Evolutionary conservation across 2,888 invertebrate species (phyloP).

Genomic region (Scaptomyza polygonia): DNA sequence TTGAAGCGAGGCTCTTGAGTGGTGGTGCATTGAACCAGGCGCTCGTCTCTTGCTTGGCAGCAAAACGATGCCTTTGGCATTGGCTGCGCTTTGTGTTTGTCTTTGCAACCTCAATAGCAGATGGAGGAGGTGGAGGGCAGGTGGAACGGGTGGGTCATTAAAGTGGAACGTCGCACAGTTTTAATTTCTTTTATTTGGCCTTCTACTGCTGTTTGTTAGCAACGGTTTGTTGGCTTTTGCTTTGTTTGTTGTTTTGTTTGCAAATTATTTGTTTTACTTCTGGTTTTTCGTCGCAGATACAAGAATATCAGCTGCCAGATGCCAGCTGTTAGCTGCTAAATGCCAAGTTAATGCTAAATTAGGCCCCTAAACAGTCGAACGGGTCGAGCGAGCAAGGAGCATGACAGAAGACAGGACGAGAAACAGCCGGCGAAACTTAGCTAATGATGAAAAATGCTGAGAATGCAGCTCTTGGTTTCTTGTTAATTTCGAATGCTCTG

Average conservation of each 20-base stretch:
- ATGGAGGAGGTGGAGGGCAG: neutral
- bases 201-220: slow-evolving; percentile 33
- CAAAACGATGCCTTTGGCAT: slow-evolving; percentile 47
- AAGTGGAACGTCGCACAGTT: slow-evolving; percentile 47
- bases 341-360: slow-evolving; percentile 76
- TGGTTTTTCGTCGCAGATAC: slow-evolving; percentile 52
- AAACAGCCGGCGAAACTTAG: slow-evolving; percentile 54
- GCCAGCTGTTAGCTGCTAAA: slow-evolving; percentile 61
- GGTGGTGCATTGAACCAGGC: slow-evolving; percentile 71
- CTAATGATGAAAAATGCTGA: slow-evolving; percentile 72
- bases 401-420: neutral
- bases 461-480: slow-evolving; percentile 5
- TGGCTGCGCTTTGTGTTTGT: slow-evolving; percentile 57
- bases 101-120: slow-evolving; percentile 34
- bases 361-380: slow-evolving; percentile 36
- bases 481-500: slow-evolving; percentile 15
- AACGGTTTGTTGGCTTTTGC: slow-evolving; percentile 36
- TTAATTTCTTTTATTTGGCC: slow-evolving; percentile 75
- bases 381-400: neutral
- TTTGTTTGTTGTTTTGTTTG: slow-evolving; percentile 22
- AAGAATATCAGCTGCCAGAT: slow-evolving; percentile 39
- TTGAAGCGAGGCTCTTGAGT: slow-evolving; percentile 16
- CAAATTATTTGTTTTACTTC: slow-evolving; percentile 75
- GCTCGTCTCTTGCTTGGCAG: slow-evolving; percentile 53
- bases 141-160: slow-evolving; percentile 4